Base-by-base conservation (phyloP, 2,797 vertebrate genomes). In the Australoheros facetus region DNA sequence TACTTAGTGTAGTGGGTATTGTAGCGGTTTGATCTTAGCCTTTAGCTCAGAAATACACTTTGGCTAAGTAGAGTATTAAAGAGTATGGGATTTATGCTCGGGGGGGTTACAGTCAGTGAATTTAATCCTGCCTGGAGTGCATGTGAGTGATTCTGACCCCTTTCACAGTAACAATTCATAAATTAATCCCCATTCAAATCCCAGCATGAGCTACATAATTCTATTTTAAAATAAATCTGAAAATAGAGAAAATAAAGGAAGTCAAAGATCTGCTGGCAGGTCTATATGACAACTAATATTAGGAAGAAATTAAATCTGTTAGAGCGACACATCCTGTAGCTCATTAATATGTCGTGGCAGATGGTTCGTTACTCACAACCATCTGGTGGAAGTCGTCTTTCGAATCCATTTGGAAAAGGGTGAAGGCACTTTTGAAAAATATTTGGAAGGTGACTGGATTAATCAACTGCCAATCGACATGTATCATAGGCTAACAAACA, bases 291-390 rank as follows among this genome's bases (percentile, higher is more conserved):
- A 23, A 64, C 26, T 26, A 45, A 64, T 48, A 48, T 28, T 14
- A 14, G 0, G 23, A 48, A 66, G 62, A 12, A 66, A 48, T 19
- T 12, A 28, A 12, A 66, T 48, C 1, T 0, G 23, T 45, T 19
- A 4, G 21, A 45, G 60, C 16, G 26, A 48, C 11, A 48, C 23
- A 48, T 48, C 62, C 11, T 28, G 62, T 28, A 48, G 39, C 62
- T 66, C 26, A 48, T 48, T 28, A 19, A 19, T 66, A 19, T 66
- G 62, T 48, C 2, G 0, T 21, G 16, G 39, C 16, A 28, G 62
- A 48, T 66, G 23, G 60, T 28, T 48, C 48, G 23, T 66, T 66
- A 66, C 37, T 45, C 39, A 45, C 23, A 66, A 28, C 39, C 39
- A 45, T 48, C 39, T 66, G 60, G 3, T 66, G 23, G 39, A 45